Evolutionary conservation across 1,140 invertebrate species (phyloP), one percentile per base, ranked within the genome.

Genomic region (Ganaspis sp.): DNA sequence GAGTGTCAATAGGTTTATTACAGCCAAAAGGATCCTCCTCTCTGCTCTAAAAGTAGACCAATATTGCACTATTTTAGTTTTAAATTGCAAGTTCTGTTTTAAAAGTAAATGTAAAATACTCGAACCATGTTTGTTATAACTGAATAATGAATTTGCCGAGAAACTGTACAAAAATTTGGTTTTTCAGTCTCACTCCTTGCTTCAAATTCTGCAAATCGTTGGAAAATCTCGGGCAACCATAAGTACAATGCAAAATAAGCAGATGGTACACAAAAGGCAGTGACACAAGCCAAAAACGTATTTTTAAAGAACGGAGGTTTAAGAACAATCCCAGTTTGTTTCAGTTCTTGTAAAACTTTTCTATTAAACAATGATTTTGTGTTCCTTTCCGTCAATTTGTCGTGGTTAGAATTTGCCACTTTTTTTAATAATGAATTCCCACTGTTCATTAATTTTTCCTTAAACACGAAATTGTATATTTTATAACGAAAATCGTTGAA

Each of bases 161-260:
- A 49, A 49, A 49, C 45, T 49, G n/a, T 49, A 49, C 45, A 49
- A 49, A 49, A 49, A 49, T 49, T 49, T 4, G 45, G 45, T 17
- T 49, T 49, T 8, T 49, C 45, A 49, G n/a, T 49, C 17, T 49
- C 17, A 49, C 8, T 49, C n/a, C 17, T 49, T 2, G 45, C 45
- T n/a, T 49, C 45, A 6, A 49, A 49, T n/a, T 49, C 45, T 17
- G 45, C 45, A n/a, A 49, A 49, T 49, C 45, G 12, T 49, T 49
- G 45, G 17, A 49, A 49, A 49, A 49, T 49, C 5, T 49, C 45
- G 4, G 45, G 45, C 6, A 49, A 49, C 45, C 45, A 49, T 15
- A 49, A 17, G 17, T 49, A 49, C n/a, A 49, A 17, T 49, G 45
- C 45, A 49, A 4, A 49, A 17, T 49, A 49, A 17, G n/a, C 45